Conservation (phyloP, 1,140 invertebrate genomes). For the Drosophila tsacasi region DNA sequence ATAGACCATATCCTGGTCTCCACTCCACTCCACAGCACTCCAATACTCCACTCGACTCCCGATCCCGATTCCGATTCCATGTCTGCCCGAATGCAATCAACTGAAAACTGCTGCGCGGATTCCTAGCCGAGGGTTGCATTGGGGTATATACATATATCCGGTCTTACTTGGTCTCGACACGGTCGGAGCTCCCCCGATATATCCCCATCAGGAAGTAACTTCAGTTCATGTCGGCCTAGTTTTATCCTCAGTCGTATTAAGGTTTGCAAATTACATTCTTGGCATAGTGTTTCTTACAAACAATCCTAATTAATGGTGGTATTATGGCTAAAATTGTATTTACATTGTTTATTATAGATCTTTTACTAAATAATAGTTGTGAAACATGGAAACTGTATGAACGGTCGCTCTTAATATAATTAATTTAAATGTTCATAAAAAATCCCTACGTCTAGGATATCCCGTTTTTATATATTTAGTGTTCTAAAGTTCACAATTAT, state of each 20-base stretch:
- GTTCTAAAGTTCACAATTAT: too few relatives aligned
- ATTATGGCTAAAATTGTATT: not conserved
- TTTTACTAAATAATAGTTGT: not conserved
- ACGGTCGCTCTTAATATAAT: not conserved
- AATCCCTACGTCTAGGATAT: too few relatives aligned
- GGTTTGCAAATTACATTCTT: conserved; percentile 17
- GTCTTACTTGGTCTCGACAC: not conserved
- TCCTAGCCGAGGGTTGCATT: conserved; percentile 10
- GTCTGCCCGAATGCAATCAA: conserved; percentile 47
- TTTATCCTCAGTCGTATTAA: not conserved
- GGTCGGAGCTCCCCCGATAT: not conserved
- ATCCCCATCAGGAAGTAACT: not conserved
- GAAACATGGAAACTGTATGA: not conserved
- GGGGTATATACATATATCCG: conserved; percentile 27
- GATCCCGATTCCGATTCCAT: conserved; percentile 18
- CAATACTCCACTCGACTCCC: conserved; percentile 3
- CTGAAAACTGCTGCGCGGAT: conserved; percentile 39
- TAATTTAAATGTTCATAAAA: too few relatives aligned
- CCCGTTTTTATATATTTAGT: too few relatives aligned
- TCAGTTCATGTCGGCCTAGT: conserved; percentile 4
- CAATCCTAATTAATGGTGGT: not conserved
- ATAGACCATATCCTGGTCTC: conserved; percentile 19
- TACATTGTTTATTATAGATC: too few relatives aligned
- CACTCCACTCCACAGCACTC: not conserved
- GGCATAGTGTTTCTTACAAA: not conserved